Evolutionary conservation across 1,140 invertebrate species (phyloP), one percentile per base, ranked within the genome.

Genomic region (Ooceraea biroi): DNA sequence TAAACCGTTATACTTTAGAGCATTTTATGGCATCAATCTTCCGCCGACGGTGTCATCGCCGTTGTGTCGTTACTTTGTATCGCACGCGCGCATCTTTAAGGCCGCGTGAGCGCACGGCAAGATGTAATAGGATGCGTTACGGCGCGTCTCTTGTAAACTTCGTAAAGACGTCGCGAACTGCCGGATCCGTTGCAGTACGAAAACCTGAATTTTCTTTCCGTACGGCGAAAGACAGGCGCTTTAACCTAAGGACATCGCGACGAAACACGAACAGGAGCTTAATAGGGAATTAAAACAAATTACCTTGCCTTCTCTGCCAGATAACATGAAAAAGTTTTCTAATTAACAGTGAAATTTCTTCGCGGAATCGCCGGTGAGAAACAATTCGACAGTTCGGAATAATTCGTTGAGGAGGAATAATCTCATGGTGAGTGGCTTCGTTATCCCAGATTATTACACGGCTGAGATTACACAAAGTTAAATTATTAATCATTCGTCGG

Each of bases 291-390:
- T 80, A 69, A 80, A 71, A 46, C 41, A 44, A 50, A 80, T 71
- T 71, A 69, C 36, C 10, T 44, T 36, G 25, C 52, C 36, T 7
- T 36, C 36, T 36, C 36, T 36, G 36, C 36, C 36, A 57, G 76
- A 69, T 58, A 69, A 71, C 22, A 58, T 80, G 50, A 80, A 80
- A 69, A 80, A 80, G 76, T 80, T 80, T 80, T 71, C 76, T 80
- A 80, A 80, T 80, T 80, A 80, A 80, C 65, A 30, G 50, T 17
- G 17, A 80, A 80, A 80, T 80, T 80, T 69, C 76, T 80, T 80
- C 36, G 36, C 22, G 36, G 50, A 69, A 78, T 78, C 50, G 22
- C 19, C 76, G 57, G 12, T 17, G 36, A 17, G 36, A 41, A 77
- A 80, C 50, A 80, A 80, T 80, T 22, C n/a, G 50, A 22, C 50